Percentiles rank a stretch among this genome's conserved stretches.
Evolutionary conservation across 2,888 invertebrate species (phyloP).

Genomic region (Scrobipalpa costella): DNA sequence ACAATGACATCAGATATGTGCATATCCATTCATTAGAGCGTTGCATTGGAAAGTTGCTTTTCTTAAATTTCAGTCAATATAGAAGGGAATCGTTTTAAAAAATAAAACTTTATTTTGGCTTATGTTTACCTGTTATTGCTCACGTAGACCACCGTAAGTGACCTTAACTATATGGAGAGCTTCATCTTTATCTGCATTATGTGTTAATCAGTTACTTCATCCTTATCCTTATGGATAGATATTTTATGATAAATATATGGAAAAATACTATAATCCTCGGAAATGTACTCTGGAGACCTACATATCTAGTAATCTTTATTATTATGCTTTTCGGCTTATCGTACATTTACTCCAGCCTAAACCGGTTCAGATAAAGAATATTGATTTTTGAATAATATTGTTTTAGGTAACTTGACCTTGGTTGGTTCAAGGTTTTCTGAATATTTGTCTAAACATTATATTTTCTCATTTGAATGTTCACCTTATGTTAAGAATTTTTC

Average conservation of each 20-base stretch:
- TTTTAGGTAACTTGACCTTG: not conserved
- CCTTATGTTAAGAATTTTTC: no score
- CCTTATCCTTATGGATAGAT: slow-evolving; percentile 9
- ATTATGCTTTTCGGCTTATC: slow-evolving; percentile 27
- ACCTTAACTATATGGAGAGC: not conserved
- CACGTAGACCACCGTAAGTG: not conserved
- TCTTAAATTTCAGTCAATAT: not conserved
- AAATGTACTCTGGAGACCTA: slow-evolving; percentile 29
- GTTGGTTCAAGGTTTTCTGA: not conserved
- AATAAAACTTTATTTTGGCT: not conserved
- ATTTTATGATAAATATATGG: slow-evolving; percentile 24
- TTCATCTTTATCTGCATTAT: slow-evolving; percentile 3
- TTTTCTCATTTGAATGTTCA: no score
- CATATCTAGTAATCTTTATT: slow-evolving; percentile 19
- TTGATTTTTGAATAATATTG: slow-evolving; percentile 20
- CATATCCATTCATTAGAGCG: no score
- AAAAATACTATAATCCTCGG: slow-evolving; percentile 34
- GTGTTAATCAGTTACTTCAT: not conserved
- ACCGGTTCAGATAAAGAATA: slow-evolving; percentile 23
- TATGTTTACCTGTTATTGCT: not conserved
- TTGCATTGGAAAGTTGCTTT: not conserved
- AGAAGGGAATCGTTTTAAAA: not conserved
- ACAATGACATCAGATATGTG: not conserved
- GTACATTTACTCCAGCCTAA: slow-evolving; percentile 12
- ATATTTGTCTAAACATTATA: no score